phyloP scores from a whole-genome alignment of 2,888 invertebrate genomes.

The Lasioglossum vierecki region DNA sequence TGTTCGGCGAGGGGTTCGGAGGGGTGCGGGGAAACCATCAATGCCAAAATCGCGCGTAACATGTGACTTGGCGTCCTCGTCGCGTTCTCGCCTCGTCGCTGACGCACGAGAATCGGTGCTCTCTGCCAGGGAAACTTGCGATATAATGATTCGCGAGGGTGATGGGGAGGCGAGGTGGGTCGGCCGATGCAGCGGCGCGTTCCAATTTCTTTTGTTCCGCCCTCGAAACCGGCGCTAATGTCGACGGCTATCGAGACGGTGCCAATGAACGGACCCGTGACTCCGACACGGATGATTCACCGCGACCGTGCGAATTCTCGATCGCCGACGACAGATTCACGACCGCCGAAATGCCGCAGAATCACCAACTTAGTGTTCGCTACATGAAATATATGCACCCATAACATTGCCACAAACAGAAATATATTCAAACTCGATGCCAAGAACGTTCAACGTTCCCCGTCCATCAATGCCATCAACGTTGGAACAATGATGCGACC shows the following conservation, averaged over 20 bases:
- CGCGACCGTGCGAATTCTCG: slow-evolving; percentile 38
- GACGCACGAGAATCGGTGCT: slow-evolving; percentile 58
- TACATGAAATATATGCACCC: background rate
- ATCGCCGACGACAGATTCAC: slow-evolving; percentile 26
- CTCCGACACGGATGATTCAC: slow-evolving; percentile 66
- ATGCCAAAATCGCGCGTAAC: slow-evolving; percentile 54
- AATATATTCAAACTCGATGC: too few relatives aligned
- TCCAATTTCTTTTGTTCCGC: slow-evolving; percentile 71
- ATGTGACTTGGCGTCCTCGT: slow-evolving; percentile 54
- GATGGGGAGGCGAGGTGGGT: background rate
- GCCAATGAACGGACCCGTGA: slow-evolving; percentile 74
- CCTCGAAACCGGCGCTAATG: slow-evolving; percentile 71
- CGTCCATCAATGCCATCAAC: too few relatives aligned
- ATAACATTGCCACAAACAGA: background rate
- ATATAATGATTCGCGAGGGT: slow-evolving; percentile 24
- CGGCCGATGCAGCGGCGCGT: slow-evolving; percentile 31
- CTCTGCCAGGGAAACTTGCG: slow-evolving; percentile 50
- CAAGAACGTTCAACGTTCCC: too few relatives aligned
- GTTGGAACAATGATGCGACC: too few relatives aligned
- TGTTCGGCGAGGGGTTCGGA: background rate
- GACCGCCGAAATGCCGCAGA: slow-evolving; percentile 8
- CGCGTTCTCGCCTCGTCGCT: slow-evolving; percentile 16
- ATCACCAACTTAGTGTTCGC: background rate
- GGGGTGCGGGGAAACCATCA: background rate
- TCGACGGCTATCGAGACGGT: slow-evolving; percentile 45